Evolutionary conservation across 2,888 invertebrate genomes (phyloP).

Genomic region (Eristalinus sepulchralis): DNA sequence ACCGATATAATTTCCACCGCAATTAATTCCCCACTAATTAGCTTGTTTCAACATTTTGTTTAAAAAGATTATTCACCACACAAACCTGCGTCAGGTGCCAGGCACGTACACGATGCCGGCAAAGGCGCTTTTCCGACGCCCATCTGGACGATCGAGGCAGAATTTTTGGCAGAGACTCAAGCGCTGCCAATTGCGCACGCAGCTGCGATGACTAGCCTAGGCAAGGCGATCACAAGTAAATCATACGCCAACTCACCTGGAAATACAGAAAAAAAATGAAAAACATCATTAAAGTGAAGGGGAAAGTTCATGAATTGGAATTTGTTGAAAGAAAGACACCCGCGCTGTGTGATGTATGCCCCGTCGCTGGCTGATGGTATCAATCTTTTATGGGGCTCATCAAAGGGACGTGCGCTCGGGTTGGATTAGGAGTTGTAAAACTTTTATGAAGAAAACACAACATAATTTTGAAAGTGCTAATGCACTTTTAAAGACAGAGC

Average conservation of each 20-base stretch:
- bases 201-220: neutral
- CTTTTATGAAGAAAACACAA: constrained; percentile 33
- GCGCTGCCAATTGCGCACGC: neutral
- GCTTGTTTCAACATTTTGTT: too few relatives aligned
- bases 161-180: neutral
- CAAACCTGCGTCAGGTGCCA: neutral
- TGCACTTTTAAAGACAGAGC: constrained; percentile 27
- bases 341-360: neutral
- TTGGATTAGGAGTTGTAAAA: constrained; percentile 28
- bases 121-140: neutral
- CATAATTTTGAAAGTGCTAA: constrained; percentile 46
- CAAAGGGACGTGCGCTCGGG: neutral
- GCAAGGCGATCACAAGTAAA: neutral
- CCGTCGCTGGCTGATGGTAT: constrained; percentile 2
- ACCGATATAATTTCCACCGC: neutral
- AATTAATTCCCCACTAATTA: too few relatives aligned
- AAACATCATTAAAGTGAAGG: constrained; percentile 6
- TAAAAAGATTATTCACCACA: neutral
- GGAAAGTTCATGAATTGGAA: neutral
- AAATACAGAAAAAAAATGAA: constrained; percentile 9
- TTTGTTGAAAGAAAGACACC: constrained; percentile 9
- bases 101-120: neutral
- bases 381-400: constrained; percentile 3
- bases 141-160: too few relatives aligned
- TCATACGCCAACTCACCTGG: constrained; percentile 50